phyloP scores from a whole-genome alignment of 2,888 invertebrate species.

The Portevinia maculata region DNA sequence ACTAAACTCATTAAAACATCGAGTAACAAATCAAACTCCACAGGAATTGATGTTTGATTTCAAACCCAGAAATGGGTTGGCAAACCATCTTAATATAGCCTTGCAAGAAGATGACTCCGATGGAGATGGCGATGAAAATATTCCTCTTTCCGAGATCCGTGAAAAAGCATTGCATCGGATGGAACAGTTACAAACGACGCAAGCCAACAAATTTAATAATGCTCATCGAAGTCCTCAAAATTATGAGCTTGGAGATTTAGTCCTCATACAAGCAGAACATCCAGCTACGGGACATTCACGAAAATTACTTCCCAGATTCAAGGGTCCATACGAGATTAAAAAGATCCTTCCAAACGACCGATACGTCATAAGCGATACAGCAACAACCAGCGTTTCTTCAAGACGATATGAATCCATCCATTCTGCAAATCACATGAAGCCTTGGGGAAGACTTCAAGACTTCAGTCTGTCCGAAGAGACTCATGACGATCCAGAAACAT shows the following conservation, averaged over 20 bases:
- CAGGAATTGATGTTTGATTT: slow-evolving; percentile 9
- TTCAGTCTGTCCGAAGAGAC: not conserved
- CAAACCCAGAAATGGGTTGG: slow-evolving; percentile 3
- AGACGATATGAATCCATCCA: slow-evolving; percentile 23
- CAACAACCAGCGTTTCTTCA: not conserved
- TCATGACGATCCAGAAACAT: no score
- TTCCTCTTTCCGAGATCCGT: not conserved
- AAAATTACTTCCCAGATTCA: slow-evolving; percentile 65
- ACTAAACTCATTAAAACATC: slow-evolving; percentile 8
- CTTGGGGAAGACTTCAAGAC: not conserved
- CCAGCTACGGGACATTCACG: slow-evolving; percentile 39
- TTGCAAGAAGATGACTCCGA: not conserved
- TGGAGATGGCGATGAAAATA: slow-evolving; percentile 9
- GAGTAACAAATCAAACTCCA: slow-evolving; percentile 4
- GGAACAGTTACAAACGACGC: not conserved
- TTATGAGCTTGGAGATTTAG: slow-evolving; percentile 25
- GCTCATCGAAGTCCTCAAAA: slow-evolving; percentile 1
- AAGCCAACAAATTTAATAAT: not conserved
- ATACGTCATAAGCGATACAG: slow-evolving; percentile 65
- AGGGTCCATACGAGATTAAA: slow-evolving; percentile 64
- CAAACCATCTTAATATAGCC: not conserved
- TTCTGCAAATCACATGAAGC: no score
- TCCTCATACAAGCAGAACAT: slow-evolving; percentile 15
- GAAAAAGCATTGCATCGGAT: not conserved
- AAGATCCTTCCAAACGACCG: slow-evolving; percentile 63